Base-by-base conservation (phyloP, 2,797 vertebrate species). In the Knipowitschia caucasica region DNA sequence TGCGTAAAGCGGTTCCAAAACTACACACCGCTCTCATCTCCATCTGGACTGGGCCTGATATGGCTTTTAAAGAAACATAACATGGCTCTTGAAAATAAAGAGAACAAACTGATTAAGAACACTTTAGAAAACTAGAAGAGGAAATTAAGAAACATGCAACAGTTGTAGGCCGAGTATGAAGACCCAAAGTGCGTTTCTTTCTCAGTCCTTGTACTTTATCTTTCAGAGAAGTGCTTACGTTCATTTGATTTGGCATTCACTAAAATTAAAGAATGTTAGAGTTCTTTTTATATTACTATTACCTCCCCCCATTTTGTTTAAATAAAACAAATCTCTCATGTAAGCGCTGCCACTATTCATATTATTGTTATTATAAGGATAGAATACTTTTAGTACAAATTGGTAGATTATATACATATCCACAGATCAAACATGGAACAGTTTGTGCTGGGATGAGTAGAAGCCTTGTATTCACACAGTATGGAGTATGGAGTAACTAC, bases 341-440 rank as follows among this genome's bases (percentile, higher is more conserved):
- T 81, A 60, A 65, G 58, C 43, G 23, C 64, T 58, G 53, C 77
- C 57, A 71, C 62, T 74, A 80, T 77, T 73, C 66, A 77, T 81
- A 71, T 71, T 74, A 68, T 57, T 73, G 73, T 75, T 71, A 57
- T 79, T 85, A 85, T 69, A 85, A 77, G 79, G 80, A 79, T 80
- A 81, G 65, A 78, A 85, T 85, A 85, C 75, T 84, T 82, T 64
- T 61, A 86, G 58, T 89, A 89, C 87, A 89, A 85, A 86, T 83
- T 80, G 72, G 53, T 89, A 89, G 82, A 89, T 78, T 87, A 86
- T 84, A 84, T 85, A 88, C 82, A 88, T 69, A 68, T 74, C 83
- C 65, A 85, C 50, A 59, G 56, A 65, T 80, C 49, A 61, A 73
- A 78, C 64, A 80, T 78, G 73, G 81, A 72, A 66, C 63, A 74